Conservation (phyloP, 2,888 invertebrate species). For the Caenorhabditis afra region DNA sequence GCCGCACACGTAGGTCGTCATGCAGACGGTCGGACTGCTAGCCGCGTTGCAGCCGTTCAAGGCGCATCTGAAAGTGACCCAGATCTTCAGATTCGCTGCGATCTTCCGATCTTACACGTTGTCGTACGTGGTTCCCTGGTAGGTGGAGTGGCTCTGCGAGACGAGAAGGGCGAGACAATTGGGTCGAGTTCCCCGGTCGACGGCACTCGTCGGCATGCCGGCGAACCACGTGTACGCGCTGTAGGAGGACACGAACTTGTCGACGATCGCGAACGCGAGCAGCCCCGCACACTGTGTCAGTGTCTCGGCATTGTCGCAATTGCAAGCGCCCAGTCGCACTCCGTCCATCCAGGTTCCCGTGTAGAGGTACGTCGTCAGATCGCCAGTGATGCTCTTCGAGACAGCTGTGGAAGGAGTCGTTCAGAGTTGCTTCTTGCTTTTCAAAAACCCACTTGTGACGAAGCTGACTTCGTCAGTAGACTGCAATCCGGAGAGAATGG, state of each 20-base stretch:
- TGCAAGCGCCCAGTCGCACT: background rate
- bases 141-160: background rate
- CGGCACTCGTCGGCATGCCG: background rate
- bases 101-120: background rate
- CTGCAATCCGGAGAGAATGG: constrained; percentile 1
- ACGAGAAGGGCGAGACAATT: constrained; percentile 8
- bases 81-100: background rate
- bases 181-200: constrained; percentile 4
- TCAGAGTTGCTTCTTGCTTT: too few relatives aligned
- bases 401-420: too few relatives aligned
- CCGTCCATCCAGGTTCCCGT: constrained; percentile 11
- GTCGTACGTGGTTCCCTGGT: background rate
- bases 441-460: background rate
- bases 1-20: constrained; percentile 8
- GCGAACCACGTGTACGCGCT: background rate
- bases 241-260: background rate
- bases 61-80: background rate
- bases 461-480: background rate
- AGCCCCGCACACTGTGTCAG: background rate
- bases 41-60: background rate
- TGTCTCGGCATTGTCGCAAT: background rate
- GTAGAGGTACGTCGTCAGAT: background rate
- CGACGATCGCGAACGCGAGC: background rate
- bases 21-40: background rate
- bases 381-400: background rate